Evolutionary conservation across 2,797 vertebrate genomes (phyloP).

Genomic region (Muraenolepis orangiensis): DNA sequence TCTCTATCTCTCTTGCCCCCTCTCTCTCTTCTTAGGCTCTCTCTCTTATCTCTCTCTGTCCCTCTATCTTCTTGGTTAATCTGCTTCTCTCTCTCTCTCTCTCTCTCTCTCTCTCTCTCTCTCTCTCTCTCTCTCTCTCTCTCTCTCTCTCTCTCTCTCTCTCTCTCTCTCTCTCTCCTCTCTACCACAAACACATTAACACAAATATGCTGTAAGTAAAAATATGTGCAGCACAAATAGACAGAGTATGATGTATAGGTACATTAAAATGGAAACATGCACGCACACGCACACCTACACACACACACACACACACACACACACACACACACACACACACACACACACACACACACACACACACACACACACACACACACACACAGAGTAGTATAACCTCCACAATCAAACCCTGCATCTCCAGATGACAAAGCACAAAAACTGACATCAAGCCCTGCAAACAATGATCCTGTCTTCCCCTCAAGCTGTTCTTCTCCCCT

Average conservation of each 20-base stretch:
- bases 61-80: too few species aligned
- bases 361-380: conserved; percentile 16
- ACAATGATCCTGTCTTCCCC: conserved; percentile 26
- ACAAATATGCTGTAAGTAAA: conserved; percentile 24
- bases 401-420: conserved; percentile 47
- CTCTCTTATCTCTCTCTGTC: too few species aligned
- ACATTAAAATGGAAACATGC: not conserved
- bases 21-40: too few species aligned
- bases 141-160: not conserved
- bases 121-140: not conserved
- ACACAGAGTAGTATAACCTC: conserved; percentile 27
- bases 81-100: too few species aligned
- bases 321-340: conserved; percentile 15
- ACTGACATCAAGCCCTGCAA: conserved; percentile 48
- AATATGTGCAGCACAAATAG: not conserved
- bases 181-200: not conserved
- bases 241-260: not conserved
- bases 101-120: not conserved
- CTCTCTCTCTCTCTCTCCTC: not conserved
- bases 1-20: not conserved
- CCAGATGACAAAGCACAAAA: conserved; percentile 70
- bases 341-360: not conserved
- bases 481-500: conserved; percentile 29
- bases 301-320: conserved; percentile 19
- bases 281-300: conserved; percentile 13